Evolutionary conservation across 1,140 invertebrate species (phyloP), one percentile per base, ranked within the genome.

Genomic region (Adoxophyes honmai): DNA sequence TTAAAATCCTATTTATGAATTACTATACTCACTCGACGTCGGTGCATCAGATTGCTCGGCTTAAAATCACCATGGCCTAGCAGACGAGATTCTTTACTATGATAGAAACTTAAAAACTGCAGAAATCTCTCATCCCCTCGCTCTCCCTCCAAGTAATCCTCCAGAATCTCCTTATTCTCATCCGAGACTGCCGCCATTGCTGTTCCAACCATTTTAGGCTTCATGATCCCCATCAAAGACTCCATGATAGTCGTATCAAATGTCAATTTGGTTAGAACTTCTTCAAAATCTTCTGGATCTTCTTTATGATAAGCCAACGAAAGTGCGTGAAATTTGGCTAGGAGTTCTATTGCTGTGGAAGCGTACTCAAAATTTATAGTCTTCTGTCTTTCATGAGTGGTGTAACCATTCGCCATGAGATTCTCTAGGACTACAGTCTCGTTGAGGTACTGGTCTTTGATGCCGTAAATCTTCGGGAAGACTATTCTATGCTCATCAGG

Each of bases 321-420:
- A 5, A 66, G 10, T 0, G 68, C 71, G 36, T 73, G 71, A n/a
- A 70, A 54, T 16, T 62, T 63, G 0, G 71, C 68, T 16, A 73
- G 2, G 21, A 59, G 52, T 8, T 28, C 37, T 1, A 66, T 54
- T 2, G 68, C 63, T 6, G 55, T n/a, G 1, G 52, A 10, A 0
- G 63, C 65, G 38, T 66, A 64, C 0, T 60, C 60, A 59, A 68
- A 68, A 10, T 64, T 48, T 0, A 64, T 14, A 7, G 61, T 52
- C 33, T 62, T 55, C 4, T 59, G 34, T n/a, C 68, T 59, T 13
- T 65, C 37, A 7, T 56, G 57, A 6, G 34, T 33, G 1, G 6
- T 15, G 53, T 51, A 73, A 0, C 71, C 68, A 7, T 42, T 9
- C 0, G 7, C 34, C 0, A 18, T 13, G n/a, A 73, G 11, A 16